Percentiles rank a stretch among this genome's conserved stretches.
Conservation (phyloP, 2,113 vertebrate species). For the Cygnus atratus region DNA sequence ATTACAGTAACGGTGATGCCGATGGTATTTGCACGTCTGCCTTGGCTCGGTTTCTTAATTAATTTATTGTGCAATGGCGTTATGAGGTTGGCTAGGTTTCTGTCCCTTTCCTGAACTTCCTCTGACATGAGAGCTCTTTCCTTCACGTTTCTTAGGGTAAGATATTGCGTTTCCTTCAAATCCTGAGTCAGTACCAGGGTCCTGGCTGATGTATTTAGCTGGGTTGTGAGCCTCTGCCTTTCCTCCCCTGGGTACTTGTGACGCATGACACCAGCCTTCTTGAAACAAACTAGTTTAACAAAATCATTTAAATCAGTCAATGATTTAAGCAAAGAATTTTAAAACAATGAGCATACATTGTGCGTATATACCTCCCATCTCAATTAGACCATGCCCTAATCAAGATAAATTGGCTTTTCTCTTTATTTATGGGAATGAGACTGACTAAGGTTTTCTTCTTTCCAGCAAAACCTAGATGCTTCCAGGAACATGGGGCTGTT, state of each 20-base stretch:
- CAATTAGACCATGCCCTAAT: background rate
- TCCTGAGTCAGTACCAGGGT: background rate
- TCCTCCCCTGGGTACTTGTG: constrained; percentile 23
- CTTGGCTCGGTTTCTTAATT: background rate
- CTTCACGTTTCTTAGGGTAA: background rate
- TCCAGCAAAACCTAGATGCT: background rate
- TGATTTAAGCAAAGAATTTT: background rate
- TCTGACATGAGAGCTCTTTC: background rate
- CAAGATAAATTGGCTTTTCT: constrained; percentile 1
- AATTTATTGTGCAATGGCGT: background rate
- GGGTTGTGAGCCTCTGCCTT: constrained; percentile 10
- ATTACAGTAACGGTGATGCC: background rate
- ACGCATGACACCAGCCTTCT: background rate
- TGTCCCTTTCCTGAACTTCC: constrained; percentile 23
- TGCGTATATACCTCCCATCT: background rate
- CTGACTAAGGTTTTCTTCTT: background rate
- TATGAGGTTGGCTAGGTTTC: background rate
- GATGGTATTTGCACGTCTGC: background rate
- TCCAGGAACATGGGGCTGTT: background rate
- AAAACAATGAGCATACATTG: background rate
- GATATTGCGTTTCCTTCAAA: background rate
- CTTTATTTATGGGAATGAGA: constrained; percentile 15
- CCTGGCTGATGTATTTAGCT: background rate
- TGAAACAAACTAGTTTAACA: constrained; percentile 4
- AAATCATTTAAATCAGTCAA: background rate